These are phyloP conservation scores for Astropecten irregularis DNA, from an alignment of 53 echinoderm and acorn worm genomes.

Conservation along the genomic window DNA sequence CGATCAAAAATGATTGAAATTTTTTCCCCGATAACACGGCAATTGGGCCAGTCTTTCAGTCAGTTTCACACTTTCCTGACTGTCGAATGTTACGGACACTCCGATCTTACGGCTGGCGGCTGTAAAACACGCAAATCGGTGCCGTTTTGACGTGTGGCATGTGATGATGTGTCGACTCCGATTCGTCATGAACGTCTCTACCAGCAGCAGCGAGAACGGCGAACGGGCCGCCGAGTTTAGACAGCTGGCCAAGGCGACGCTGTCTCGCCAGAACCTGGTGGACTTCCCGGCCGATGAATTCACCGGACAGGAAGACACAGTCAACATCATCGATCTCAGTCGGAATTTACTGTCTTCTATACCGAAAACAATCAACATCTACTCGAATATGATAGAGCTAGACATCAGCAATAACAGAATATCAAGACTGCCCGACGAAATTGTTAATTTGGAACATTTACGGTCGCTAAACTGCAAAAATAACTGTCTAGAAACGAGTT, in stretches of 20 bases:
- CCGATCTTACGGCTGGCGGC: too few species aligned
- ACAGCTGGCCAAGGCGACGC: slow-evolving; percentile 25
- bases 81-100: too few species aligned
- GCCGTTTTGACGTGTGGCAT: too few species aligned
- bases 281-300: slow-evolving; percentile 69
- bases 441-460: slow-evolving; percentile 58
- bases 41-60: too few species aligned
- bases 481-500: slow-evolving; percentile 72
- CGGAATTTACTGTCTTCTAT: slow-evolving; percentile 69
- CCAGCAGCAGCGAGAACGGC: not conserved
- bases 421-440: slow-evolving; percentile 72
- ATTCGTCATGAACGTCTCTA: slow-evolving; percentile 13
- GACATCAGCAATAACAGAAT: slow-evolving; percentile 89
- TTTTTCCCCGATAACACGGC: too few species aligned
- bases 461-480: slow-evolving; percentile 77
- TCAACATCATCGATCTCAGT: slow-evolving; percentile 74
- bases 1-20: too few species aligned
- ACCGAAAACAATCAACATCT: slow-evolving; percentile 66
- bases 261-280: slow-evolving; percentile 65
- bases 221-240: not conserved
- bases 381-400: slow-evolving; percentile 69
- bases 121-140: too few species aligned
- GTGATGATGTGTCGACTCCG: slow-evolving; percentile 49
- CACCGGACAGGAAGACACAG: slow-evolving; percentile 54
- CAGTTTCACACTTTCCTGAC: too few species aligned